phyloP scores from a whole-genome alignment of 2,797 vertebrate genomes.

The Sebastes diaconus region DNA sequence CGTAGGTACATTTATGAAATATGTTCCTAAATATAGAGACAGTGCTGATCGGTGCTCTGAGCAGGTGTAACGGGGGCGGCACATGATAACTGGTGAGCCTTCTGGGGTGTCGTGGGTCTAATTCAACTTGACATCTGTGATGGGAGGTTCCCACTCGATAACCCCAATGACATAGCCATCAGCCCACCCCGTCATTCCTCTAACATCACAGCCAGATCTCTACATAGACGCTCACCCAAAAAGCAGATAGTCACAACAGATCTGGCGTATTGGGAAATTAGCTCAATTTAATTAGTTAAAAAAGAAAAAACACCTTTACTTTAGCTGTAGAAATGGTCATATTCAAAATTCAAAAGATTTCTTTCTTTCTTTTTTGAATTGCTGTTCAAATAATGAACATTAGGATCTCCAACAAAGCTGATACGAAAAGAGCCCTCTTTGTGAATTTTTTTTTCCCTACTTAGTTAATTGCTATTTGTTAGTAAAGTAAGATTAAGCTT shows the following conservation, averaged over 20 bases:
- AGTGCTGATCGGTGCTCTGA: constrained; percentile 15
- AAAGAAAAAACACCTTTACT: not conserved
- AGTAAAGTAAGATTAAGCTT: not conserved
- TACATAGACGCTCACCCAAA: not conserved
- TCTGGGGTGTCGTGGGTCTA: constrained; percentile 39
- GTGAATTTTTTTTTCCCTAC: not conserved
- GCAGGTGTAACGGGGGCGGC: constrained; percentile 39
- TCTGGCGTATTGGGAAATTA: not conserved
- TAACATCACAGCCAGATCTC: constrained; percentile 8
- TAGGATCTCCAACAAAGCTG: no score
- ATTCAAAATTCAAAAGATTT: not conserved
- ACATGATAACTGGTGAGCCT: constrained; percentile 28
- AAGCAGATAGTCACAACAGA: constrained; percentile 7
- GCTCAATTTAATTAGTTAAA: not conserved
- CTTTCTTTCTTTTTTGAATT: not conserved
- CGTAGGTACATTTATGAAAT: not conserved
- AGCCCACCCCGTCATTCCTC: constrained; percentile 12
- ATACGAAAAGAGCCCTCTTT: not conserved
- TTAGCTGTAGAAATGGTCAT: not conserved
- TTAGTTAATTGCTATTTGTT: not conserved
- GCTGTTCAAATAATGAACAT: not conserved
- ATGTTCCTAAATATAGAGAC: not conserved
- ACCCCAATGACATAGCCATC: constrained; percentile 32
- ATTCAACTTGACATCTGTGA: constrained; percentile 65
- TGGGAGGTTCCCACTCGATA: constrained; percentile 49